phyloP scores from a whole-genome alignment of 37 sponge, comb jelly and placozoan species.

The Dysidea cf. avara region DNA sequence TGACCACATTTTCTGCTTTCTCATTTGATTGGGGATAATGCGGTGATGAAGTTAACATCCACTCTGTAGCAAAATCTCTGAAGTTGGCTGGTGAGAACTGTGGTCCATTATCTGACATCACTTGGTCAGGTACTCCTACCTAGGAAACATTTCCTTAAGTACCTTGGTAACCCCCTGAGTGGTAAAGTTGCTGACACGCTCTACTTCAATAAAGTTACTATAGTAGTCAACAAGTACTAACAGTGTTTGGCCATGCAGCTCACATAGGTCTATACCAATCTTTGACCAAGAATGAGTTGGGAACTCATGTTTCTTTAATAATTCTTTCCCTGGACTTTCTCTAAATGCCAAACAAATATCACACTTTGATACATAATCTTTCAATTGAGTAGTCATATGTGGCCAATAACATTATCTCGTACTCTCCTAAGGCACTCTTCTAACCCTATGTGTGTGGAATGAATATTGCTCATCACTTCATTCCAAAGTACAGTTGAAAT shows the following conservation, averaged over 20 bases:
- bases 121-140: conserved; percentile 30
- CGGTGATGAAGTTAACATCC: conserved; percentile 31
- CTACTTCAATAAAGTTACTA: background rate
- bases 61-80: conserved; percentile 22
- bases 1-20: conserved; percentile 52
- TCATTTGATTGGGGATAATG: conserved; percentile 50
- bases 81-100: conserved; percentile 43
- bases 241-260: background rate
- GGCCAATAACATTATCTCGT: conserved; percentile 43
- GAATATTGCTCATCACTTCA: background rate
- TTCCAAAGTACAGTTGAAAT: no score
- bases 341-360: conserved; percentile 8
- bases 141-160: conserved; percentile 11
- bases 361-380: conserved; percentile 23
- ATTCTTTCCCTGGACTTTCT: conserved; percentile 1
- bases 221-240: background rate
- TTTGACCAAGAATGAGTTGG: conserved; percentile 20
- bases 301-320: conserved; percentile 28
- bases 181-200: background rate
- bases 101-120: conserved; percentile 36
- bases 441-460: conserved; percentile 5
- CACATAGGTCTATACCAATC: conserved; percentile 12
- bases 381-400: conserved; percentile 11
- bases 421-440: conserved; percentile 20
- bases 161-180: conserved; percentile 3